A percentile compares a stretch with the other conserved stretches of the same genome.
Conservation (phyloP, 2,888 invertebrate genomes). For the Mesoligia furuncula region DNA sequence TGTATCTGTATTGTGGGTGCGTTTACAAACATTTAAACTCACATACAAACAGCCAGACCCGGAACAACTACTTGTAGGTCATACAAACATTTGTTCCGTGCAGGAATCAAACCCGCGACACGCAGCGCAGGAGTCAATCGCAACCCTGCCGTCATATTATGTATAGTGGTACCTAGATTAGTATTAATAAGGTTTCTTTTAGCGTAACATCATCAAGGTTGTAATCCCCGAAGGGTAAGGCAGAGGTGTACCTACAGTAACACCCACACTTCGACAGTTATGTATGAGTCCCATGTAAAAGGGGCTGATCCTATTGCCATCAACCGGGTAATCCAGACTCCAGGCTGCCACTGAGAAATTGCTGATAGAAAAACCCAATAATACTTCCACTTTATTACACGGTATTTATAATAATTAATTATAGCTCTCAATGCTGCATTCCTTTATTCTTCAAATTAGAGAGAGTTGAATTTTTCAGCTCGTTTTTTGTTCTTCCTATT, state of each 20-base stretch:
- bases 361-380: not conserved
- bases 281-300: not conserved
- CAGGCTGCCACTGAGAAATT: not conserved
- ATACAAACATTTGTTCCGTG: no score
- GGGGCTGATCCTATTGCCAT: not conserved
- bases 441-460: constrained; percentile 26
- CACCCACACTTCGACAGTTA: not conserved
- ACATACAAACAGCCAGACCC: no score
- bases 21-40: no score
- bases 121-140: no score
- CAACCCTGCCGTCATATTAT: no score
- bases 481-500: no score
- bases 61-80: no score
- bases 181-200: not conserved
- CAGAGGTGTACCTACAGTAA: no score
- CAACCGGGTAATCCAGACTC: no score
- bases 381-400: not conserved
- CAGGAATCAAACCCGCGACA: no score
- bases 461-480: no score
- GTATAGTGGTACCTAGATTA: not conserved
- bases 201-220: not conserved
- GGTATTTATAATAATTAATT: constrained; percentile 1
- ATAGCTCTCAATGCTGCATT: constrained; percentile 1
- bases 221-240: not conserved
- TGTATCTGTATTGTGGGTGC: no score